Evolutionary conservation across 2,113 vertebrate species (phyloP), one percentile per base, ranked within the genome.

Genomic region (Rhadina sibilatrix): DNA sequence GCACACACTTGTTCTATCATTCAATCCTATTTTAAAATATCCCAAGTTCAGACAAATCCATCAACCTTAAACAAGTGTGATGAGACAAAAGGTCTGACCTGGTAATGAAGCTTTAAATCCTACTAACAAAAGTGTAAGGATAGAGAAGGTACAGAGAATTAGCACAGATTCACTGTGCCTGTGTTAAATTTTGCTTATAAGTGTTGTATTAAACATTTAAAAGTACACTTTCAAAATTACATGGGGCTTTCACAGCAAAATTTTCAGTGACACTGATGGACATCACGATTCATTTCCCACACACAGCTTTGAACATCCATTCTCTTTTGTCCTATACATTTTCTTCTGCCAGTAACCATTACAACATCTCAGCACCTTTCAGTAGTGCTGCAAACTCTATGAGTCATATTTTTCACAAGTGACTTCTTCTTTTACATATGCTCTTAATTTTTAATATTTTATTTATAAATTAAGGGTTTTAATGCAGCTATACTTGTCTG

Each of bases 171-270:
- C 56, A 44, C 30, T 52, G 12, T 3, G 16, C 13, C 33, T 52
- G n/a, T 60, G 56, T 33, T 95, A 87, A 89, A 89, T 77, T 94
- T 89, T 91, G 22, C 42, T 74, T 90, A 8, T 47, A 82, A 91
- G 53, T 64, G 33, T 80, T 87, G 12, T 25, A 89, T 92, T 70
- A 95, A 85, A 89, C 66, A 91, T 91, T 91, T 79, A 65, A 65
- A 84, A 77, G 17, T n/a, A 83, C n/a, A 63, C 52, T 60, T 95
- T 93, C 31, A 92, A 64, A 94, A 89, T 90, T 88, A 30, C 15
- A 77, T 56, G 10, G 35, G 40, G 28, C 8, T 82, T 87, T 90
- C 76, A 56, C 37, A 57, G 57, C 44, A 93, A 84, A 83, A 82
- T 81, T 86, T 54, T 93, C 33, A 46, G 38, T 70, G 40, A 66